These are phyloP conservation scores for Tupaia chinensis DNA, from an alignment of 2,113 vertebrate species.

Conservation along the genomic window DNA sequence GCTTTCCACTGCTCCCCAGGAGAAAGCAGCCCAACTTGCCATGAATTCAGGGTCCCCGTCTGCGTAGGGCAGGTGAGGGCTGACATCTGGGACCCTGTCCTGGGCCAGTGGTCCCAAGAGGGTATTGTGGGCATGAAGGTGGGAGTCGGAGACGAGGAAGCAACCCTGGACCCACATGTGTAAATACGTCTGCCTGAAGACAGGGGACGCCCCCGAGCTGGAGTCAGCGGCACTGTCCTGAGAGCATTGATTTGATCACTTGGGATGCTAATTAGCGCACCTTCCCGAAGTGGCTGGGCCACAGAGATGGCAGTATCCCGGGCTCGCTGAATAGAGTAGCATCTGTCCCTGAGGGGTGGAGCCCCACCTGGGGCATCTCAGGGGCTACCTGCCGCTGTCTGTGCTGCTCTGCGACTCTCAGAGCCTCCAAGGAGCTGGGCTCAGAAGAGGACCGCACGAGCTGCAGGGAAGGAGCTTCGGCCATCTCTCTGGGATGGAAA, in stretches of 20 bases:
- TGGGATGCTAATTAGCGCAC: neutral
- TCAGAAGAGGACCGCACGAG: neutral
- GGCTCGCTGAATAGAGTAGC: neutral
- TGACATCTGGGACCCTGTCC: neutral
- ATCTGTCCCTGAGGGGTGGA: neutral
- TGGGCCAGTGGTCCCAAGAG: neutral
- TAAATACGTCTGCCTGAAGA: neutral
- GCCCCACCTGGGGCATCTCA: neutral
- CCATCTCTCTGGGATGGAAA: neutral
- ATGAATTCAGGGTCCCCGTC: neutral
- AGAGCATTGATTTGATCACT: neutral
- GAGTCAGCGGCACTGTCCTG: neutral
- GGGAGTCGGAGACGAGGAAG: neutral
- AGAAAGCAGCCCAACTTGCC: fast-evolving
- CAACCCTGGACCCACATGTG: fast-evolving
- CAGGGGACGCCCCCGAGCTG: neutral
- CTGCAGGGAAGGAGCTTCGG: too few relatives aligned
- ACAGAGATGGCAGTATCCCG: neutral
- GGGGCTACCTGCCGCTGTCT: neutral
- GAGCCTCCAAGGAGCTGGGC: neutral
- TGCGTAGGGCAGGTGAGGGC: neutral
- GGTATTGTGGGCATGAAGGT: neutral
- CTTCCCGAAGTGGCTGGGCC: neutral
- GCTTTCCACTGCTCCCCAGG: neutral
- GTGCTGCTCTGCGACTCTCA: fast-evolving